A percentile compares a stretch with the other conserved stretches of the same genome.
phyloP scores from a whole-genome alignment of 2,113 vertebrate species.

The Pycnonotus jocosus region DNA sequence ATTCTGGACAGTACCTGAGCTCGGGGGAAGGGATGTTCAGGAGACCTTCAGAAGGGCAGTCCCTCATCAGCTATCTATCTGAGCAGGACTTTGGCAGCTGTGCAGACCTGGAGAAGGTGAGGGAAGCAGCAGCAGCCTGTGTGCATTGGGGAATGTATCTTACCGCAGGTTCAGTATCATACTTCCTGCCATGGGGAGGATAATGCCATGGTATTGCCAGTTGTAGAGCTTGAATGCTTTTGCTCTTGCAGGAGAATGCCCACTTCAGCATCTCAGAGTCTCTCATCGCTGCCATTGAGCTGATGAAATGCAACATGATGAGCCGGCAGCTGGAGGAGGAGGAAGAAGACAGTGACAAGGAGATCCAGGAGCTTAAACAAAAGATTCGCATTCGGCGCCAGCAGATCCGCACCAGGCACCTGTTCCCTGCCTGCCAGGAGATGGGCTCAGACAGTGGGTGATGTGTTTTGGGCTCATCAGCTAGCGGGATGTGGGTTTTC shows the following conservation, averaged over 20 bases:
- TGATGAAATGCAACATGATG: slow-evolving; percentile 97
- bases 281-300: slow-evolving; percentile 94
- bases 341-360: slow-evolving; percentile 84
- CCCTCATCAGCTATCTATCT: slow-evolving; percentile 97
- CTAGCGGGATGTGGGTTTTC: neutral
- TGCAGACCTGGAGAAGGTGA: slow-evolving; percentile 96
- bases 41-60: slow-evolving; percentile 93
- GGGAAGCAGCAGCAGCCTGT: neutral
- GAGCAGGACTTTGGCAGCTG: slow-evolving; percentile 99
- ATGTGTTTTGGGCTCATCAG: neutral
- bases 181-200: neutral
- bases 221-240: neutral
- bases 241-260: slow-evolving; percentile 85
- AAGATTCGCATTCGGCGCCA: slow-evolving; percentile 92
- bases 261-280: slow-evolving; percentile 99
- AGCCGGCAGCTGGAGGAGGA: slow-evolving; percentile 80
- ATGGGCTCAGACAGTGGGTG: slow-evolving; percentile 73
- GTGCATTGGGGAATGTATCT: neutral
- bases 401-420: slow-evolving; percentile 83
- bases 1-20: slow-evolving; percentile 74
- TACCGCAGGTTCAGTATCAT: neutral
- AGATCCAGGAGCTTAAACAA: slow-evolving; percentile 96
- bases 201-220: neutral
- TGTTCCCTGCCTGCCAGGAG: slow-evolving; percentile 66
- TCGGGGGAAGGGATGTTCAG: slow-evolving; percentile 89